phyloP scores from a whole-genome alignment of 2,888 invertebrate species.

The Caenorhabditis wallacei region DNA sequence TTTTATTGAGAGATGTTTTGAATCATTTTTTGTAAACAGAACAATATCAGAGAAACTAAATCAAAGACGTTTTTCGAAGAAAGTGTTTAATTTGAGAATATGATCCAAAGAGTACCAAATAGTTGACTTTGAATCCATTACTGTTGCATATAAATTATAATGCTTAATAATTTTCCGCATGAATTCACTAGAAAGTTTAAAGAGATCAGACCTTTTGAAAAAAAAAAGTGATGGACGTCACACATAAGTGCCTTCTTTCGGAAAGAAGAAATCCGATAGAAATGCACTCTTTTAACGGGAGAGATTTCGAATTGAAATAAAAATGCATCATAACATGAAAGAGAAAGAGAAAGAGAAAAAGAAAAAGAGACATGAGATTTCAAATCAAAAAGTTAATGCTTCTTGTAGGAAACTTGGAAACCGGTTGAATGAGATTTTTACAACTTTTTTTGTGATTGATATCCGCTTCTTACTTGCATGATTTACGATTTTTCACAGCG shows the following conservation, averaged over 20 bases:
- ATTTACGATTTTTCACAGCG: conserved; percentile 35
- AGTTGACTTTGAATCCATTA: too few species aligned
- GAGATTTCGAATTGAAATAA: conserved; percentile 21
- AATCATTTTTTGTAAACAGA: too few species aligned
- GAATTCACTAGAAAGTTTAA: background rate
- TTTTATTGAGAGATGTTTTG: too few species aligned
- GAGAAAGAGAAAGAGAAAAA: background rate
- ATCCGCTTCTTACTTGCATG: conserved; percentile 47
- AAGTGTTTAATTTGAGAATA: too few species aligned
- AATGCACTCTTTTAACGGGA: conserved; percentile 11
- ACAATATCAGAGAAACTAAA: too few species aligned
- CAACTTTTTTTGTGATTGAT: conserved; percentile 55
- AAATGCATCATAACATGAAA: conserved; percentile 30
- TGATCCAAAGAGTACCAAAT: too few species aligned
- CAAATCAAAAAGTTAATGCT: conserved; percentile 49
- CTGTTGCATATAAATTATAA: too few species aligned
- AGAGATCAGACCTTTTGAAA: background rate
- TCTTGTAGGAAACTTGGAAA: background rate
- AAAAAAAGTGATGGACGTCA: background rate
- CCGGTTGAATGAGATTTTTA: conserved; percentile 46
- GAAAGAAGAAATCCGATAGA: conserved; percentile 21
- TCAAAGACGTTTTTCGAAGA: too few species aligned
- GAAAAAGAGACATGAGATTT: conserved; percentile 15
- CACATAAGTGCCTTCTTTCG: conserved; percentile 16
- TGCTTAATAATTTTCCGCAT: too few species aligned